Evolutionary conservation across 2,113 vertebrate genomes (phyloP).

Genomic region (Pedetes capensis): DNA sequence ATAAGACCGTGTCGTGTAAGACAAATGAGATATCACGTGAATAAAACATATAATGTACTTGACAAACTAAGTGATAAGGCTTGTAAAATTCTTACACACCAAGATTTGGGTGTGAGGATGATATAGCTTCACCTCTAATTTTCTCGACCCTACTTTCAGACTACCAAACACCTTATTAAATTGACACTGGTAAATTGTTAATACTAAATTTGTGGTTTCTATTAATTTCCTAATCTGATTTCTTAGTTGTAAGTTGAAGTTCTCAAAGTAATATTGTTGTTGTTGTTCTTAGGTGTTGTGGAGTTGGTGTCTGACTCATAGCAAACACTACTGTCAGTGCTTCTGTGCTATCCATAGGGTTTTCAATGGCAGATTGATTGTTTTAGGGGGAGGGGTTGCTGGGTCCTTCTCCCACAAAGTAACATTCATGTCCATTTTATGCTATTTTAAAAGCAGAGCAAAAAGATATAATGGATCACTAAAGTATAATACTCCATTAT

Average conservation of each 20-base stretch:
- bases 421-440: not conserved
- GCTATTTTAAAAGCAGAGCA: not conserved
- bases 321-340: too few relatives aligned
- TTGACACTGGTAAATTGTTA: not conserved
- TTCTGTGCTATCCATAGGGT: too few relatives aligned
- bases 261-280: not conserved
- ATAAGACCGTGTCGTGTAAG: not conserved
- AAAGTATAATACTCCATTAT: not conserved
- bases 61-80: not conserved
- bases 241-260: not conserved
- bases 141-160: not conserved
- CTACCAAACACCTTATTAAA: not conserved
- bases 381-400: too few relatives aligned
- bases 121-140: not conserved
- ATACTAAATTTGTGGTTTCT: not conserved
- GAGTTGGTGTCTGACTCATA: too few relatives aligned
- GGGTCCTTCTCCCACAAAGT: too few relatives aligned
- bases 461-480: not conserved
- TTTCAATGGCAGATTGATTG: too few relatives aligned
- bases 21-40: not conserved
- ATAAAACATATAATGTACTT: not conserved
- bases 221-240: conserved; percentile 5
- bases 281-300: too few relatives aligned
- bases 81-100: not conserved
- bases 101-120: not conserved